phyloP scores from a whole-genome alignment of 2,888 invertebrate species.

The Acanthococcus lagerstroemiae region DNA sequence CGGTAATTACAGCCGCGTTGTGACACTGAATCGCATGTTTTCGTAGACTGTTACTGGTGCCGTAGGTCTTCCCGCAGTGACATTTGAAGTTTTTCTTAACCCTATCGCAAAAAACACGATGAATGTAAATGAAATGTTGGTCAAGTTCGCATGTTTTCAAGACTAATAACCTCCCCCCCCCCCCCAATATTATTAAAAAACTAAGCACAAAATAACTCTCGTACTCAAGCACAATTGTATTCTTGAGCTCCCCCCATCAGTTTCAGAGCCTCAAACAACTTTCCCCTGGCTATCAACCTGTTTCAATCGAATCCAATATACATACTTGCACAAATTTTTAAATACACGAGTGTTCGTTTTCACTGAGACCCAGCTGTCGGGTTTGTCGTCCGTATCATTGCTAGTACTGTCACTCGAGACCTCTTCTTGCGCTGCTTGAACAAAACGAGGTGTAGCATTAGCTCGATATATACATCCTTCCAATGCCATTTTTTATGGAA shows the following conservation, averaged over 20 bases:
- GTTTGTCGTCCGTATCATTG: background rate
- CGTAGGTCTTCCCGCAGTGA: constrained; percentile 77
- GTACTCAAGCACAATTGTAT: no score
- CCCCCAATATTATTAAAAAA: no score
- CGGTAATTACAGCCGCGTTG: constrained; percentile 40
- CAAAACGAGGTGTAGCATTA: background rate
- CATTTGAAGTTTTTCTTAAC: constrained; percentile 71
- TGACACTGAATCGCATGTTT: constrained; percentile 53
- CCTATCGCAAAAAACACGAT: constrained; percentile 45
- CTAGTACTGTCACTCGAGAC: background rate
- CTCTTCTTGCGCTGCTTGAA: background rate
- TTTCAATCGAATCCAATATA: background rate
- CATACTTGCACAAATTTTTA: constrained; percentile 25
- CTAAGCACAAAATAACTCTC: no score
- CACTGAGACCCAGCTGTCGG: constrained; percentile 9
- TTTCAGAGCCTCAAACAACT: no score
- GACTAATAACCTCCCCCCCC: no score
- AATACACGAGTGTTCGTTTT: constrained; percentile 14
- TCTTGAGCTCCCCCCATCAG: no score
- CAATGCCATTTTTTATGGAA: no score
- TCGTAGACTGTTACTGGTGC: constrained; percentile 67
- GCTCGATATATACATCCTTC: no score
- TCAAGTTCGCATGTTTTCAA: no score
- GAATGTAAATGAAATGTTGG: no score
- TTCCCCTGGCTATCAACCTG: no score